These are phyloP conservation scores for Eupeodes corollae DNA, from an alignment of 1,140 invertebrate species.

Conservation along the genomic window DNA sequence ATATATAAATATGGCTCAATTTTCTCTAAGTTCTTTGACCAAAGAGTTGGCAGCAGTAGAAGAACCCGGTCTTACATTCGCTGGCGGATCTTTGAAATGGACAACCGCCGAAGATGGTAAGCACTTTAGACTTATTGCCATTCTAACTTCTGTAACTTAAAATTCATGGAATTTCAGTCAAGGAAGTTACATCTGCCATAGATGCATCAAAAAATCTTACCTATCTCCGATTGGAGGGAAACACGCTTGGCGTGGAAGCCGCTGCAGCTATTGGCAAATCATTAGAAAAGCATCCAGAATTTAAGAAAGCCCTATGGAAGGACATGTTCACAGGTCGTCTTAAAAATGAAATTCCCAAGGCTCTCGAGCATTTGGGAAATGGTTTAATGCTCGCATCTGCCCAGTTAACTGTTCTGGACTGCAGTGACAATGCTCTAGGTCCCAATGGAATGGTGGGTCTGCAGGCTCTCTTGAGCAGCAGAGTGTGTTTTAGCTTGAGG, in stretches of 20 bases:
- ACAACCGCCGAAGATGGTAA: constrained; percentile 24
- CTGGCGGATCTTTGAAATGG: constrained; percentile 22
- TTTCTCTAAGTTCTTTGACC: background rate
- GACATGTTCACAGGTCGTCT: constrained; percentile 92
- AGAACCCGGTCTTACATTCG: constrained; percentile 25
- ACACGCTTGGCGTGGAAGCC: constrained; percentile 83
- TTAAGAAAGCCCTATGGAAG: constrained; percentile 82
- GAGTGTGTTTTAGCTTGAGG: constrained; percentile 66
- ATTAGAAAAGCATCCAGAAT: constrained; percentile 59
- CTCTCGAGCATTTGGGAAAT: constrained; percentile 58
- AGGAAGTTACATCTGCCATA: constrained; percentile 24
- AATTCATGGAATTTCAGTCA: constrained; percentile 8
- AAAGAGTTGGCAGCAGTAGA: constrained; percentile 8
- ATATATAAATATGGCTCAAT: too few relatives aligned
- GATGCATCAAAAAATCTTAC: constrained; percentile 19
- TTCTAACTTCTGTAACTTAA: background rate
- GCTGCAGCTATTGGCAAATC: constrained; percentile 73
- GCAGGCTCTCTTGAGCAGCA: constrained; percentile 70
- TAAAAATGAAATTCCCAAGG: constrained; percentile 89
- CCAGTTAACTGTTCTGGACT: constrained; percentile 72
- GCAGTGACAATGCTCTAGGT: constrained; percentile 98
- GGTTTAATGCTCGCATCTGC: constrained; percentile 73
- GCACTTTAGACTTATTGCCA: background rate
- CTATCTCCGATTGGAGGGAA: constrained; percentile 75
- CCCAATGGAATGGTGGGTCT: constrained; percentile 88